Evolutionary conservation across 2,888 invertebrate species (phyloP).

Genomic region (Drosophila demipolita): DNA sequence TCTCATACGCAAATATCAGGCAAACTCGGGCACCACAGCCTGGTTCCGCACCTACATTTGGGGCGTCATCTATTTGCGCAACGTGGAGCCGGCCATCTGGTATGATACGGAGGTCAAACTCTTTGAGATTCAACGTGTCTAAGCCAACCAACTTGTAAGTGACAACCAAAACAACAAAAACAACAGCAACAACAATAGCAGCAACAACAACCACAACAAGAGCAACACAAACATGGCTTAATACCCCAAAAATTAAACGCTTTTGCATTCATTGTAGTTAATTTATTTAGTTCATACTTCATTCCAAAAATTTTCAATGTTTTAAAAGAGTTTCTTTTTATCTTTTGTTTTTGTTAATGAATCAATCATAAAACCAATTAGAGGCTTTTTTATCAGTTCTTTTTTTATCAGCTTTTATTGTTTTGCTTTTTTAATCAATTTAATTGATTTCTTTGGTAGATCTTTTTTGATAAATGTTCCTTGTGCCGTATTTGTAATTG

Average conservation of each 20-base stretch:
- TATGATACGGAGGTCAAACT: constrained; percentile 99
- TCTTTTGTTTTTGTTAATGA: not conserved
- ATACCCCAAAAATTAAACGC: constrained; percentile 54
- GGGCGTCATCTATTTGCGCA: constrained; percentile 99
- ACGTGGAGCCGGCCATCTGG: constrained; percentile 99
- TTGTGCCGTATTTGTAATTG: constrained; percentile 64
- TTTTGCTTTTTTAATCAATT: constrained; percentile 21
- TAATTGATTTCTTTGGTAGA: constrained; percentile 14
- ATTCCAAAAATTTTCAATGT: constrained; percentile 60
- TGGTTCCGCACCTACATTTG: constrained; percentile 99
- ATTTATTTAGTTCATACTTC: constrained; percentile 69
- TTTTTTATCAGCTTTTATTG: constrained; percentile 23
- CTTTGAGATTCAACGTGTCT: constrained; percentile 98
- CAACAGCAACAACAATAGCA: constrained; percentile 12
- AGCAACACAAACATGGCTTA: constrained; percentile 47
- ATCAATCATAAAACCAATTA: constrained; percentile 26
- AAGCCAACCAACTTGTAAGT: constrained; percentile 66
- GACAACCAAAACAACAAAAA: constrained; percentile 31
- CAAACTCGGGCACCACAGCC: constrained; percentile 98
- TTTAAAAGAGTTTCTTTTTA: constrained; percentile 28
- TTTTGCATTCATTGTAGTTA: constrained; percentile 72
- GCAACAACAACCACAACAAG: constrained; percentile 18
- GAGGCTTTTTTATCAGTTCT: constrained; percentile 55
- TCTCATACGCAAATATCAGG: constrained; percentile 99
- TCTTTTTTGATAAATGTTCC: constrained; percentile 48